Base-by-base conservation (phyloP, 2,888 invertebrate species). In the Timandra comae region DNA sequence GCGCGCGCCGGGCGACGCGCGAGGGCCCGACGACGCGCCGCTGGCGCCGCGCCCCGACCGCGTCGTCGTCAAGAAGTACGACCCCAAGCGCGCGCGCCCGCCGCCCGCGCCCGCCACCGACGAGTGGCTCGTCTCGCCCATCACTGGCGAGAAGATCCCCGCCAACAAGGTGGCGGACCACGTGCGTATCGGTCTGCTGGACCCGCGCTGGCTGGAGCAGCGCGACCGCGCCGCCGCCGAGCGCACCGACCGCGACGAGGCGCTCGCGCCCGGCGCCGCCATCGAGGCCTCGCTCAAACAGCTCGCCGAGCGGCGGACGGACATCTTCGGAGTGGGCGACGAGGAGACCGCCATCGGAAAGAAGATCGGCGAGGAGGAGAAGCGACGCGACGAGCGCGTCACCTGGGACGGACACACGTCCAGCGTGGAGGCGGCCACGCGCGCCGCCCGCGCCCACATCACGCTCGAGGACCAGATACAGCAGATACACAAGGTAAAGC, bases 301-400 rank as follows among this genome's bases (percentile, higher is more conserved):
- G 79, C 87, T 99, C 60, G 99, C 99, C 0, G 99, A 99, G 72
- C 91, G 99, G 51, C 97, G 99, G 92, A 99, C 99, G 1, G 99
- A 99, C 88, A 99, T 99, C 79, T 99, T 99, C 85, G 99, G 99
- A 81, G 95, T 97, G 42, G 99, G 99, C 36, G 96, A 96, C 71
- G 98, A 99, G 74, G 99, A 99, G 88, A 98, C 99, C 0, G 96
- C 96, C 12, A 99, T 99, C 69, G 99, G 99, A 87, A 98, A 98
- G 85, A 99, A 99, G 87, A 94, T 98, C 41, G 96, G 96, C 1
- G 96, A 96, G 67, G 94, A 94, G 56, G 95, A 95, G 74, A 89
- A 90, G 20, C 91, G 94, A 0, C 93, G 95, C 52, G 95, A 96
- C 60, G 96, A 96, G 66, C 90, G 94, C 56, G 96, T 97, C 8